Conservation (phyloP, 2,113 vertebrate species). For the Urocitellus parryii region DNA sequence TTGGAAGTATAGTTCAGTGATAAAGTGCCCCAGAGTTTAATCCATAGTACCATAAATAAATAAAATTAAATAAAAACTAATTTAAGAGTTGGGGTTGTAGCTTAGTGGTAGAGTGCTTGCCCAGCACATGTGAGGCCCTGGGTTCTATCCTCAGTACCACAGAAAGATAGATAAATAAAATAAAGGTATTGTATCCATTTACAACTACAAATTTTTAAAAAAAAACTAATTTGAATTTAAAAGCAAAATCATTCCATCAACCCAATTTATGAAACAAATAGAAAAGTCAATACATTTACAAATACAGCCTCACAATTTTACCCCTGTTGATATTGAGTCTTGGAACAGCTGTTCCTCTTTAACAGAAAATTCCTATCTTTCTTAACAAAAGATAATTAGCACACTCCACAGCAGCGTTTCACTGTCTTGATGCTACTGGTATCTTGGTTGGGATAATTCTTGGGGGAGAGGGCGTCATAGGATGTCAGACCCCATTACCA, state of each 20-base stretch:
- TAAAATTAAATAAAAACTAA: neutral
- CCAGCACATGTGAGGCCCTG: too few species aligned
- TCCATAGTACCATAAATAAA: neutral
- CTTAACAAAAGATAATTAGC: neutral
- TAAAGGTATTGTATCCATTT: too few species aligned
- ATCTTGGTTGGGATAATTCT: neutral
- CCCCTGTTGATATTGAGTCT: neutral
- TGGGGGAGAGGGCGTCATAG: neutral
- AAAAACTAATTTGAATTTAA: neutral
- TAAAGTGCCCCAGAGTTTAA: neutral
- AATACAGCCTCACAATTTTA: neutral
- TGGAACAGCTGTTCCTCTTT: neutral
- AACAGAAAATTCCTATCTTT: slow-evolving; percentile 6
- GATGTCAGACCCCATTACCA: neutral
- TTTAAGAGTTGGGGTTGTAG: neutral
- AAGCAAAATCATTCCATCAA: neutral
- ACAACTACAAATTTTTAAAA: too few species aligned
- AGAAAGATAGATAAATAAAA: too few species aligned
- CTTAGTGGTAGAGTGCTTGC: too few species aligned
- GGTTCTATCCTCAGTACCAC: too few species aligned
- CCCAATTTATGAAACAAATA: neutral
- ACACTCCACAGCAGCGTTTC: neutral
- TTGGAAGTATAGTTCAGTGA: neutral
- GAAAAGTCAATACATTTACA: neutral
- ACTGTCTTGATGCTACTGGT: neutral